Percentiles rank a stretch among this genome's conserved stretches.
Conservation (phyloP, 2,797 vertebrate genomes). For the Lepus townsendii region DNA sequence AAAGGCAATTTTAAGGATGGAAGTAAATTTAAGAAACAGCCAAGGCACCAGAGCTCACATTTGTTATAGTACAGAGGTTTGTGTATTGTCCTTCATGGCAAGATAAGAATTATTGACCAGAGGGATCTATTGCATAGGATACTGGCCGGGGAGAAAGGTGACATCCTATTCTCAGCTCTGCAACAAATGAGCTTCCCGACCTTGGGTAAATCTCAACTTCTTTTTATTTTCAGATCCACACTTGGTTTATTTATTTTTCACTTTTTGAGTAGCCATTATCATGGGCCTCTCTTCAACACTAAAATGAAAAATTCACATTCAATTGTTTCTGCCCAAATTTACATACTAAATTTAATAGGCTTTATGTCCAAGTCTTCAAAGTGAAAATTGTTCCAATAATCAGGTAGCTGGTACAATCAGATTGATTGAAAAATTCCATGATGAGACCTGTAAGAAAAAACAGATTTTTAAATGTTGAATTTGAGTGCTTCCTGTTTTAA, state of each 20-base stretch:
- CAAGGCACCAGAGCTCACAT: slow-evolving; percentile 18
- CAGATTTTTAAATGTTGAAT: not conserved
- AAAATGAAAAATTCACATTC: slow-evolving; percentile 29
- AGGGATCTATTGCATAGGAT: not conserved
- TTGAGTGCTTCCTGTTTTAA: not conserved
- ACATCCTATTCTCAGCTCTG: not conserved
- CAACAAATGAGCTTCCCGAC: slow-evolving; percentile 33
- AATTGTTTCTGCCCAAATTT: not conserved
- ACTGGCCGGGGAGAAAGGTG: slow-evolving; percentile 10
- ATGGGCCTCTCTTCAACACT: not conserved
- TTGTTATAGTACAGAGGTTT: slow-evolving; percentile 54
- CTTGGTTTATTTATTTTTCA: not conserved
- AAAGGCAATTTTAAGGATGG: slow-evolving; percentile 29
- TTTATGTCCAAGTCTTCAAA: not conserved
- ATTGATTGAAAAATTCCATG: not conserved
- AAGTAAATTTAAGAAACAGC: slow-evolving; percentile 46
- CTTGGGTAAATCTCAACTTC: slow-evolving; percentile 28
- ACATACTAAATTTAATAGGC: not conserved
- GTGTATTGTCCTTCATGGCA: slow-evolving; percentile 4
- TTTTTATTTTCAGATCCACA: slow-evolving; percentile 5
- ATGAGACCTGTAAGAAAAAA: not conserved
- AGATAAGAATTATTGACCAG: slow-evolving; percentile 55
- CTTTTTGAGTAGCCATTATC: not conserved
- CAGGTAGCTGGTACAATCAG: not conserved
- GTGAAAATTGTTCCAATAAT: slow-evolving; percentile 5